phyloP scores from a whole-genome alignment of 2,113 vertebrate genomes.

The Megaptera novaeangliae region DNA sequence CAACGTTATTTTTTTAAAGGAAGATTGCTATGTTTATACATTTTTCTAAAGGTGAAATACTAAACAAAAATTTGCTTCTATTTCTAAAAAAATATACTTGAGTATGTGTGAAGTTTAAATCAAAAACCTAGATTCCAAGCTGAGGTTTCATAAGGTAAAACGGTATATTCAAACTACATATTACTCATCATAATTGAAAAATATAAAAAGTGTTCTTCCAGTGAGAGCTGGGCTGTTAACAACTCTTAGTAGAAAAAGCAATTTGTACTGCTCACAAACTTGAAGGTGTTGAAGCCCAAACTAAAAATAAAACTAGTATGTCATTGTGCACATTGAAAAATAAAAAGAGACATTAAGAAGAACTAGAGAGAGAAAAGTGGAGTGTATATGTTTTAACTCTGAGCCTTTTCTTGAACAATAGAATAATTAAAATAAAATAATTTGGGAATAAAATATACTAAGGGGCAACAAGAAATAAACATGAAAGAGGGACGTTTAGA shows the following conservation, averaged over 20 bases:
- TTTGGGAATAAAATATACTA: neutral
- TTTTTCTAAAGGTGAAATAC: neutral
- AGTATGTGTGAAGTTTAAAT: neutral
- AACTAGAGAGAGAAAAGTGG: neutral
- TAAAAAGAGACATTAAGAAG: conserved; percentile 20
- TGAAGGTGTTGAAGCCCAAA: neutral
- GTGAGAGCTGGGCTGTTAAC: neutral
- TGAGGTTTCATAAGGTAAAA: neutral
- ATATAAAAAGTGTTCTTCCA: neutral
- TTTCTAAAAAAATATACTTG: neutral
- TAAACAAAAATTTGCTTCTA: neutral
- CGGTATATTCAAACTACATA: neutral
- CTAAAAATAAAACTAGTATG: neutral
- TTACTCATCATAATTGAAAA: neutral
- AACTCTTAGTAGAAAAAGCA: neutral
- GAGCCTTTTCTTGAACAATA: neutral
- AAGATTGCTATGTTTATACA: neutral
- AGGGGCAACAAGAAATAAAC: neutral
- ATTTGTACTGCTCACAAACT: neutral
- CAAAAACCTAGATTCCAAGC: neutral
- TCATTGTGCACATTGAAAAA: neutral
- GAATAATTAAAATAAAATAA: conserved; percentile 1
- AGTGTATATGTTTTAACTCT: conserved; percentile 17
- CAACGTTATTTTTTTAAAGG: neutral
- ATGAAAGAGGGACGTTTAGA: neutral